Base-by-base conservation (phyloP, 2,113 vertebrate genomes). In the Ictalurus punctatus region DNA sequence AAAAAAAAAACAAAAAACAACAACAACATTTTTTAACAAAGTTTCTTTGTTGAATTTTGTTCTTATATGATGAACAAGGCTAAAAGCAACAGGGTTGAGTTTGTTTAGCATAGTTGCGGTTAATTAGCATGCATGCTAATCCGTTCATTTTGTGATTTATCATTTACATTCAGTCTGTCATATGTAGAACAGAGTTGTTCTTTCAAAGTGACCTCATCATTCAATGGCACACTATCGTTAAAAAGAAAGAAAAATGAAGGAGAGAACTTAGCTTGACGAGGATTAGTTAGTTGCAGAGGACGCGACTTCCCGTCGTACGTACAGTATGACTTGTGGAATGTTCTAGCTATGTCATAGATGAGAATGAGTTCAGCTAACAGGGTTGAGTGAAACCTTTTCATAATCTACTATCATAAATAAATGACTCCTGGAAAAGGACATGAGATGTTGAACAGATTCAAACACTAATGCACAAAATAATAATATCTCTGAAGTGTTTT, bases 91-190 rank as follows among this genome's bases (percentile, higher is more conserved):
- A 10, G 23, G 27, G 10, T 30, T n/a, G 61, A 63, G 10, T 63
- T 25, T 63, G 61, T 63, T 25, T 25, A 25, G 10, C 61, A 16
- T 7, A 17, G 6, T 6, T 40, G 19, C 23, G 19, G 34, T 23
- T 74, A 76, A 23, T 44, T 74, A 74, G 71, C 34, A 44, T 23
- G 19, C 37, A 9, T 48, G 40, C 73, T 76, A 25, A 48, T 23
- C 37, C 19, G 94, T 95, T 95, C 95, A 95, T 95, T 88, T 74
- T 89, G 96, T 96, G 95, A 96, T 96, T 96, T 96, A 96, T 96
- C 96, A 96, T 93, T 95, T 95, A 95, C 95, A 97, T 96, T 97
- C 96, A 96, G 1, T 69, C 65, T 69, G 14, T 69, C 6, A 16
- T 30, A 5, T 69, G 12, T 69, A n/a, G 16, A 30, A 30, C 27